Conservation (phyloP, 2,888 invertebrate species). For the Limnephilus auricula region DNA sequence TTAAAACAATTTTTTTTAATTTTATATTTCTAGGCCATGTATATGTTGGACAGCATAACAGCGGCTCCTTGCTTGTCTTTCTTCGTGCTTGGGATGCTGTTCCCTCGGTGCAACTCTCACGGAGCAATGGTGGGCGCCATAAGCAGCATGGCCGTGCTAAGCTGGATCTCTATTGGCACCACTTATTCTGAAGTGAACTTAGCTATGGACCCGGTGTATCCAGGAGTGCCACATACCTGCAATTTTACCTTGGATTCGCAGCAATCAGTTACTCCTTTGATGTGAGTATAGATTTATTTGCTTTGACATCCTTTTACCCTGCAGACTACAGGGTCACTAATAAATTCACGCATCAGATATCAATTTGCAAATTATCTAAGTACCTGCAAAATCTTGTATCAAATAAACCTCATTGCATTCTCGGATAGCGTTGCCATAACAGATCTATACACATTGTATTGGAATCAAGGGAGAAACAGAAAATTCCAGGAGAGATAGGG, state of each 20-base stretch:
- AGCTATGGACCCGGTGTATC: constrained; percentile 20
- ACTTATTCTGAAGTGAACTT: not conserved
- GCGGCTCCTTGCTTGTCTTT: constrained; percentile 56
- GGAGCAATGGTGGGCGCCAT: constrained; percentile 69
- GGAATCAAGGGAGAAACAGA: no score
- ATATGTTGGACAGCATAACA: constrained; percentile 56
- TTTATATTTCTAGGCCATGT: constrained; percentile 51
- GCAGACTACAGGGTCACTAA: no score
- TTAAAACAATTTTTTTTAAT: no score
- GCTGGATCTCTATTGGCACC: constrained; percentile 69
- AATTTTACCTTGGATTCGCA: constrained; percentile 21
- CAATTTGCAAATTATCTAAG: no score
- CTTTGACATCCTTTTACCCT: not conserved
- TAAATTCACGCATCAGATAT: no score
- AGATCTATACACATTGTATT: no score
- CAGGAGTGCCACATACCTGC: constrained; percentile 54
- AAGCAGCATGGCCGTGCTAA: constrained; percentile 69
- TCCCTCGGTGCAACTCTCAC: constrained; percentile 65
- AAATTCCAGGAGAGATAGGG: no score
- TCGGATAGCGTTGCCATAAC: no score
- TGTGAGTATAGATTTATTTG: not conserved
- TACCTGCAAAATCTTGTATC: no score
- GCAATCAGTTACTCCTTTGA: not conserved
- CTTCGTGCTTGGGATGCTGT: constrained; percentile 60
- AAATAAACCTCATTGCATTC: no score